Conservation (phyloP, 1,140 invertebrate species). For the Anagrus nilaparvatae region DNA sequence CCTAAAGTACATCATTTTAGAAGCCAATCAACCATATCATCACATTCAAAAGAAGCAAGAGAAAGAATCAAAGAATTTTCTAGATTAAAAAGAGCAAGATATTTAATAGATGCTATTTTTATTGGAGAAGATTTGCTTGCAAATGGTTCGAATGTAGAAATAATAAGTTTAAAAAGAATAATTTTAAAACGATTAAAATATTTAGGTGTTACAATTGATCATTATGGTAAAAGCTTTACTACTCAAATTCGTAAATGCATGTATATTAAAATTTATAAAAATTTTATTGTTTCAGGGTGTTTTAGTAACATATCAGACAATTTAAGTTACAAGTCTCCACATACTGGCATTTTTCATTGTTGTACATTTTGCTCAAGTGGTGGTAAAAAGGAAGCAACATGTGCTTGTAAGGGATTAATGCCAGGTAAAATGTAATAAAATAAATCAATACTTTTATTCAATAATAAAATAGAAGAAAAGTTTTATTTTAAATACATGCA, state of each 20-base stretch:
- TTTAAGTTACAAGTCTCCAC: constrained; percentile 25
- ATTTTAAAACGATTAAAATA: constrained; percentile 52
- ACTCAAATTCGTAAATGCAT: too few relatives aligned
- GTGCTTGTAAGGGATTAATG: constrained; percentile 63
- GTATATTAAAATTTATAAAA: too few relatives aligned
- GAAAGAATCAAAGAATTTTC: constrained; percentile 35
- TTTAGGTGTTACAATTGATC: constrained; percentile 24
- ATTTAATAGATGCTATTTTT: constrained; percentile 44
- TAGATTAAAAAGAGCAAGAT: constrained; percentile 28
- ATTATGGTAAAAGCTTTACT: constrained; percentile 19
- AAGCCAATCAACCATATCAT: constrained; percentile 19
- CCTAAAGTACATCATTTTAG: constrained; percentile 14
- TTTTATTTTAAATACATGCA: too few relatives aligned
- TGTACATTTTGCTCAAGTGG: constrained; percentile 73
- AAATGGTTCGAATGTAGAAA: constrained; percentile 56
- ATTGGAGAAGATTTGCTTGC: constrained; percentile 52
- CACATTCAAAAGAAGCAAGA: constrained; percentile 25
- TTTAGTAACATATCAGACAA: too few relatives aligned
- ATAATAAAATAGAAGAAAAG: too few relatives aligned
- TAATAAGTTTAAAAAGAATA: constrained; percentile 52
- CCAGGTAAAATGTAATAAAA: constrained; percentile 45
- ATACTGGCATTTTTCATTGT: constrained; percentile 65
- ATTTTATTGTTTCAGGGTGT: not conserved
- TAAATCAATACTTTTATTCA: too few relatives aligned
- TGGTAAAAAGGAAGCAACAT: constrained; percentile 54